phyloP scores from a whole-genome alignment of 2,797 vertebrate genomes.

The Phrynocephalus forsythii region DNA sequence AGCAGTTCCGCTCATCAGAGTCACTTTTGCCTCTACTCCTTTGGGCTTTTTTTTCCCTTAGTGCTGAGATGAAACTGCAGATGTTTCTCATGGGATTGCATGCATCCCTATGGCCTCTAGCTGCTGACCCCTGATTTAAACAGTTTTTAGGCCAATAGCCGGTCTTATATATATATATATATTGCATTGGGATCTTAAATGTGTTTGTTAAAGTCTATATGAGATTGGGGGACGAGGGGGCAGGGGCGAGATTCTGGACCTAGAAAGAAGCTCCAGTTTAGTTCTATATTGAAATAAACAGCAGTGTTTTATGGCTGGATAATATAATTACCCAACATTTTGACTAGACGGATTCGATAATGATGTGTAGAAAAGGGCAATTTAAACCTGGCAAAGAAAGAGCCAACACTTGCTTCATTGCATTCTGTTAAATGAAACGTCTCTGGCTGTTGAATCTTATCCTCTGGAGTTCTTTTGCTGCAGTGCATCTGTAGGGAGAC shows the following conservation, averaged over 20 bases:
- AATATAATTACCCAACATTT: constrained; percentile 73
- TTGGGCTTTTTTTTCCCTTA: not conserved
- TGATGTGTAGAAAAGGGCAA: constrained; percentile 72
- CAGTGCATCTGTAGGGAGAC: constrained; percentile 60
- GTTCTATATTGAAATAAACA: constrained; percentile 7
- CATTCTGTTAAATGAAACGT: constrained; percentile 67
- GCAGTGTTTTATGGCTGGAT: constrained; percentile 60
- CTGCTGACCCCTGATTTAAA: not conserved
- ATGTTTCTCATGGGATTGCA: not conserved
- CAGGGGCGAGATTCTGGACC: not conserved
- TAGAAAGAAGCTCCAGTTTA: not conserved
- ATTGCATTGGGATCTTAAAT: not conserved
- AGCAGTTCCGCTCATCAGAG: not conserved
- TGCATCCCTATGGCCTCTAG: not conserved
- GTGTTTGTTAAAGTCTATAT: not conserved
- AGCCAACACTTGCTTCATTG: constrained; percentile 66
- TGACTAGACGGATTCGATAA: constrained; percentile 75
- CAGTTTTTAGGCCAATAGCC: not conserved
- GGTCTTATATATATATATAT: no score
- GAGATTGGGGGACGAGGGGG: not conserved
- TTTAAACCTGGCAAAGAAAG: constrained; percentile 72
- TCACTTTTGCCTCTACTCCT: not conserved
- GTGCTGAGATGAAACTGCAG: no score
- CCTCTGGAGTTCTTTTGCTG: constrained; percentile 59
- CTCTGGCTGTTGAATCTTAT: constrained; percentile 62